phyloP scores from a whole-genome alignment of 1,140 invertebrate genomes.

The Drosophila busckii region DNA sequence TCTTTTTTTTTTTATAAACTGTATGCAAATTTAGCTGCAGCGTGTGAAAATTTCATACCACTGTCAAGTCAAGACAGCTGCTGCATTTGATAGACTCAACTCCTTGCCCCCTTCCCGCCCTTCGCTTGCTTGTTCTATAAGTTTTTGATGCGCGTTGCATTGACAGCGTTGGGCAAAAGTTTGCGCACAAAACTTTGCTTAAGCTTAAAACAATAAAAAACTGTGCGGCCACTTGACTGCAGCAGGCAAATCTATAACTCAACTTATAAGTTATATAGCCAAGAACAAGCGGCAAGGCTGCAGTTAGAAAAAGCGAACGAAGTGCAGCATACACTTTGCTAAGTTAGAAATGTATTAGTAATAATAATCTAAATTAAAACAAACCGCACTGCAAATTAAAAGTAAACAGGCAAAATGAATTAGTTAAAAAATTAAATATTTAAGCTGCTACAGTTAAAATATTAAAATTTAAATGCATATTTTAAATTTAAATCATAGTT shows the following conservation, averaged over 20 bases:
- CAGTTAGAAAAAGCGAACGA: not conserved
- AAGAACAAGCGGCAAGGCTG: no score
- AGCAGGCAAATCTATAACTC: conserved; percentile 2
- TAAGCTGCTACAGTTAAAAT: no score
- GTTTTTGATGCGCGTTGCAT: conserved; percentile 55
- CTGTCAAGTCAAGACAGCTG: conserved; percentile 43
- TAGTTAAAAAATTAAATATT: no score
- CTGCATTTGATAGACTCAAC: conserved; percentile 11
- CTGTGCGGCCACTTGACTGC: conserved; percentile 3
- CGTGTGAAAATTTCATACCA: conserved; percentile 47
- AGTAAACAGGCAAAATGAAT: no score
- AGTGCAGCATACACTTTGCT: no score
- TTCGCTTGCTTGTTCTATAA: no score
- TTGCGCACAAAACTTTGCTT: conserved; percentile 33
- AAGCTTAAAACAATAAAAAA: conserved; percentile 61
- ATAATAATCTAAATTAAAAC: no score
- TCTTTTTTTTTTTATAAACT: conserved; percentile 8
- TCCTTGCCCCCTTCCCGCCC: conserved; percentile 19
- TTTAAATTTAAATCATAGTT: no score
- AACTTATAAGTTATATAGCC: conserved; percentile 7
- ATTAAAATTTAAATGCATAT: no score
- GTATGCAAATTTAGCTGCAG: conserved; percentile 50
- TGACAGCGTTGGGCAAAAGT: conserved; percentile 45
- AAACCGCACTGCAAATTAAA: no score
- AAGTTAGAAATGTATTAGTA: no score